Percentiles rank a stretch among this genome's conserved stretches.
Conservation (phyloP, 2,888 invertebrate species). For the Agonum fuliginosum region DNA sequence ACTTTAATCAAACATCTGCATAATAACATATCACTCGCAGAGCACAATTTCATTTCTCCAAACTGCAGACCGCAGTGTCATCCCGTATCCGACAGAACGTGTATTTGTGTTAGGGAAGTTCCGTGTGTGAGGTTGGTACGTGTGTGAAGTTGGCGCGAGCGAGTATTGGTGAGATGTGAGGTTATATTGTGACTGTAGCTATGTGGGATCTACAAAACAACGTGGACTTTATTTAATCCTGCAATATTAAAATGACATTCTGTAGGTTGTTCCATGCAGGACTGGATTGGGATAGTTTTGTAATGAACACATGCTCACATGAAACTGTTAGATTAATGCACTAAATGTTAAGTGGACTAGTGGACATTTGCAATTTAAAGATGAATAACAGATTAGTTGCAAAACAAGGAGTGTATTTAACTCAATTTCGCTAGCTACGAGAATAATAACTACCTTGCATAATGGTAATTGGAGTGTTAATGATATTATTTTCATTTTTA, state of each 20-base stretch:
- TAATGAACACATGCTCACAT: constrained; percentile 15
- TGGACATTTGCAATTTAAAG: not conserved
- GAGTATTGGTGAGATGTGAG: no score
- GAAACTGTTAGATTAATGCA: not conserved
- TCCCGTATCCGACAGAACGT: not conserved
- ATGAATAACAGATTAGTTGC: not conserved
- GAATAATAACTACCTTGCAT: no score
- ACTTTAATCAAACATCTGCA: constrained; percentile 55
- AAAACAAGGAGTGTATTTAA: no score
- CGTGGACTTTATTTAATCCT: constrained; percentile 45
- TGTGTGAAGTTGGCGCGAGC: no score
- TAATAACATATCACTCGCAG: constrained; percentile 12
- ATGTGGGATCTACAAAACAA: constrained; percentile 28
- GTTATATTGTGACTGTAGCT: no score
- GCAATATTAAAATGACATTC: constrained; percentile 54
- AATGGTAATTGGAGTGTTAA: no score
- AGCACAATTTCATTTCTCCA: constrained; percentile 51
- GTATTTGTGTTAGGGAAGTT: no score
- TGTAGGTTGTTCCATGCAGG: not conserved
- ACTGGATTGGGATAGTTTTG: not conserved
- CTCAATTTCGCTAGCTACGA: no score
- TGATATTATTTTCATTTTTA: no score
- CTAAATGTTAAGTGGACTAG: not conserved
- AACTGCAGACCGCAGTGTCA: constrained; percentile 43
- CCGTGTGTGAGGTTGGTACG: no score